A percentile compares a stretch with the other conserved stretches of the same genome.
Conservation (phyloP, 2,797 vertebrate genomes). For the Onychomys leucogaster region DNA sequence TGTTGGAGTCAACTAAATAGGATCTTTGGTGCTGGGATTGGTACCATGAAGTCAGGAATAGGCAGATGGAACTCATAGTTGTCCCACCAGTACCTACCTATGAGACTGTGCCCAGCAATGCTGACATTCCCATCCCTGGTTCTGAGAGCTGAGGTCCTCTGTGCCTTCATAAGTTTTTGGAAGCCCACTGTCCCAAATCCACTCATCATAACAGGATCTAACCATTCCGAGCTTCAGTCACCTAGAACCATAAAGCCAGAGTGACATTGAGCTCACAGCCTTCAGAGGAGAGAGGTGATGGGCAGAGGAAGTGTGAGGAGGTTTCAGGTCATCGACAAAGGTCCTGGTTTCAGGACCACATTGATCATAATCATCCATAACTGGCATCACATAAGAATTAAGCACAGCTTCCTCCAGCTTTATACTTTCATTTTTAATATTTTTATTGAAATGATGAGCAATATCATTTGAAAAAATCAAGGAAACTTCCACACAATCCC, state of each 20-base stretch:
- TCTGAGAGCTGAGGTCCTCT: background rate
- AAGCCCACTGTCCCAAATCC: background rate
- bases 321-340: background rate
- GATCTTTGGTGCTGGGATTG: background rate
- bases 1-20: background rate
- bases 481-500: background rate
- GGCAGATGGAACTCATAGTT: background rate
- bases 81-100: background rate
- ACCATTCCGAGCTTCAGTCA: background rate
- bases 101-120: background rate
- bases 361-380: no score
- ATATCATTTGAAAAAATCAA: background rate
- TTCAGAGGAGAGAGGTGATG: background rate
- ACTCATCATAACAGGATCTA: no score
- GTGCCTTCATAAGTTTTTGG: background rate
- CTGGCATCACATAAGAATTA: background rate
- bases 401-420: background rate
- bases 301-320: background rate
- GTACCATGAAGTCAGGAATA: background rate
- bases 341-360: background rate
- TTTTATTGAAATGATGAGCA: constrained; percentile 12
- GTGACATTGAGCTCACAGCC: background rate
- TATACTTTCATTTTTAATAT: background rate
- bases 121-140: rapidly evolving
- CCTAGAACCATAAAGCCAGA: background rate